Base-by-base conservation (phyloP, 2,113 vertebrate genomes). In the Crypturellus undulatus region DNA sequence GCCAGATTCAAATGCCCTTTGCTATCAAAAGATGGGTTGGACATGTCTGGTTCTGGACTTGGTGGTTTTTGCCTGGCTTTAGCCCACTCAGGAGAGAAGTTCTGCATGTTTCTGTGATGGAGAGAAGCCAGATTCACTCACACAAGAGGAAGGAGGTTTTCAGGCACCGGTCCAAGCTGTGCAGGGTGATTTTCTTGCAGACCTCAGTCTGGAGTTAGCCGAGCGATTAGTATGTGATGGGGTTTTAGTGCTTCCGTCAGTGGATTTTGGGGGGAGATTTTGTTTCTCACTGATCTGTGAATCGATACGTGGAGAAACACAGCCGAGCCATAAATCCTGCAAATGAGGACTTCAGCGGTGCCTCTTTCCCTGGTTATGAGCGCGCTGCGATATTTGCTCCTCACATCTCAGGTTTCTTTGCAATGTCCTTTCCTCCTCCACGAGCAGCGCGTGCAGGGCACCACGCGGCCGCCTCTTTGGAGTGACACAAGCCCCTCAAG, bases 241-340 rank as follows among this genome's bases (percentile, higher is more conserved):
- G 92, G 77, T 92, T 78, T 92, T 81, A 38, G 14, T 71, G 83
- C 83, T 94, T 90, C 22, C 4, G 0, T 90, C 64, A 59, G 90
- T 79, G 82, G 64, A 84, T 95, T 94, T 84, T 34, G 69, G 34
- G 54, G 83, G 73, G 47, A 84, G 94, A 90, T 89, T 90, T 92
- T 81, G 93, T 68, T 93, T 78, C 95, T 93, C 72, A 3, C 85
- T 90, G 70, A n/a, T 79, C 79, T 94, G 77, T 60, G 90, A 90
- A 93, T 95, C 93, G 49, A 93, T 92, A 90, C 40, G 0, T 22
- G 77, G 51, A 92, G 87, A 77, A 79, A 62, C 59, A 34, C 21
- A 42, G 88, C 58, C 0, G 10, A 94, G 90, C 62, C 72, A 69
- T 90, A 96, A 93, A 96, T 92, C 90, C 93, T 90, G 70, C 69